Evolutionary conservation across 30 jellyfish, hydroid and myxozoan genomes (phyloP), one percentile per base, ranked within the genome.

Genomic region (Aurelia coerulea): DNA sequence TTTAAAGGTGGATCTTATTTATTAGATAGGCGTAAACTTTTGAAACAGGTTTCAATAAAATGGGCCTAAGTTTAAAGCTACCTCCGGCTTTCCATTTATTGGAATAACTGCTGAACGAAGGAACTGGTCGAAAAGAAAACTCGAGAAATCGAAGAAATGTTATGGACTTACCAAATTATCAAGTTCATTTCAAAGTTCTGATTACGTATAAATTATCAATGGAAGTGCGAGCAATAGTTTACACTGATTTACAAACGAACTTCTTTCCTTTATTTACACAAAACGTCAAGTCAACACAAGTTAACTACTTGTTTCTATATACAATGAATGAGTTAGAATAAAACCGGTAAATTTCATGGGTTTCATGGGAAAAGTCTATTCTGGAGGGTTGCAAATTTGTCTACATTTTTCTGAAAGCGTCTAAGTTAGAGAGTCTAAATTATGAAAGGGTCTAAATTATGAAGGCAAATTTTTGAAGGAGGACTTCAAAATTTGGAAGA

Each of bases 171-270:
- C 29, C 69, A 84, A 84, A 84, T 84, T 74, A 83, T 54, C 84
- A 65, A 54, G 49, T 71, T 60, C 15, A 84, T 62, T 60, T 63
- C 76, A 73, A 73, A 84, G 39, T 19, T 74, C 10, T 71, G 49
- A 73, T 73, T 74, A 78, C 51, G 74, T 84, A 84, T 84, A 84
- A 84, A 84, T 84, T 84, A 84, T 74, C 88, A 14, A 64, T 79
- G 49, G 68, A 62, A 41, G 93, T 84, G 93, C 93, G 41, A 74
- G 75, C 69, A 62, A 37, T 31, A 66, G 91, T 81, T n/a, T 67
- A 81, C 91, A 84, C 52, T 33, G 93, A 84, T 84, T 73, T 84
- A 84, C 93, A 84, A 84, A 84, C 86, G 9, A n/a, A 69, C 33
- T 49, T 14, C 58, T 35, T 49, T 73, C 34, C 50, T 73, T 60